Percentiles rank a stretch among this genome's conserved stretches.
Evolutionary conservation across 2,113 vertebrate species (phyloP).

Genomic region (Tachuris rubrigastra): DNA sequence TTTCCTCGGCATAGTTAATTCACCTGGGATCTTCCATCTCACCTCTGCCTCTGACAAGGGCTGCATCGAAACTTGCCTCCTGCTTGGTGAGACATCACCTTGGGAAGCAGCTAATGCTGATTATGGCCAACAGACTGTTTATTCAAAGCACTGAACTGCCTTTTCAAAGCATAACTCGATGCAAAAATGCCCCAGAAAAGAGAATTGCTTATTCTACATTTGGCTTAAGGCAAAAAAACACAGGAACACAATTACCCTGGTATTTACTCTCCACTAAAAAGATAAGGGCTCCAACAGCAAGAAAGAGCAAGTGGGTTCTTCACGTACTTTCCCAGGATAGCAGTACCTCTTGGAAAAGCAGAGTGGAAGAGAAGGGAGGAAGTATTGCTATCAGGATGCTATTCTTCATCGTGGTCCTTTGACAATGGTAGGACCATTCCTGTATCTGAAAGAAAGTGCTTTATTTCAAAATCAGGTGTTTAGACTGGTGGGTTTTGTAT

Average conservation of each 20-base stretch:
- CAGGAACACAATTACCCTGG: neutral
- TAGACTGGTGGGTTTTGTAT: neutral
- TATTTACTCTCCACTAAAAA: neutral
- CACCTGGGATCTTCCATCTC: neutral
- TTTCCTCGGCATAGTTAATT: neutral
- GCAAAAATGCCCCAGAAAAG: neutral
- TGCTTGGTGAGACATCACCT: fast-evolving
- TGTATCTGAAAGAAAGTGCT: neutral
- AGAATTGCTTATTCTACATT: neutral
- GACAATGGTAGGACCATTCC: neutral
- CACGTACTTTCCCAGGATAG: neutral
- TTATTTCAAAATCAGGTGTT: neutral
- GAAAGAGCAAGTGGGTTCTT: neutral
- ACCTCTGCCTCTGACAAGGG: neutral
- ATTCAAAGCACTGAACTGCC: too few species aligned
- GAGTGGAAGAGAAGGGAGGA: neutral
- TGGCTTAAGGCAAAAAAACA: neutral
- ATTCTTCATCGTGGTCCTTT: neutral
- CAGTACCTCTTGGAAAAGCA: neutral
- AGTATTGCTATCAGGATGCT: neutral
- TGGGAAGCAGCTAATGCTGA: neutral
- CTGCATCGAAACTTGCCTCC: neutral
- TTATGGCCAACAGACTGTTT: neutral
- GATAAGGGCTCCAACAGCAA: neutral
- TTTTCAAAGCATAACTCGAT: neutral